These are phyloP conservation scores for Proteles cristata DNA, from an alignment of 2,113 vertebrate genomes.

Conservation along the genomic window DNA sequence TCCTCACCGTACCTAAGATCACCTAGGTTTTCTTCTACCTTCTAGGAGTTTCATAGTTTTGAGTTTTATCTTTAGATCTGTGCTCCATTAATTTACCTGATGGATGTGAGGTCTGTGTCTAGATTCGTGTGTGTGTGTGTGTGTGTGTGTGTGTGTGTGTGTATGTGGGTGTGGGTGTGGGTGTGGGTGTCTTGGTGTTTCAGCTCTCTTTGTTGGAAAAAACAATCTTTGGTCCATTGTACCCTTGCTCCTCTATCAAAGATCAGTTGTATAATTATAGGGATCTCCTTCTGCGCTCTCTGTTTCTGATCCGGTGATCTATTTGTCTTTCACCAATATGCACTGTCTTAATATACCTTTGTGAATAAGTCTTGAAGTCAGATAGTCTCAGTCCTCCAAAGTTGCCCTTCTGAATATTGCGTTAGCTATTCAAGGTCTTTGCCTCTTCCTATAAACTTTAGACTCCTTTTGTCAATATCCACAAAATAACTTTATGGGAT, in stretches of 20 bases:
- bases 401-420: neutral
- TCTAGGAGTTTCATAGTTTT: neutral
- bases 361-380: neutral
- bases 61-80: neutral
- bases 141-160: too few relatives aligned
- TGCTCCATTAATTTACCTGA: neutral
- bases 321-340: neutral
- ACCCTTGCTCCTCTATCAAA: neutral
- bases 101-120: neutral
- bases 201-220: neutral
- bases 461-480: neutral
- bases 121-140: neutral
- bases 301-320: neutral
- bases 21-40: neutral
- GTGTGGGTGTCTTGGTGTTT: neutral
- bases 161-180: too few relatives aligned
- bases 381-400: neutral
- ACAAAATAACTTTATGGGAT: neutral
- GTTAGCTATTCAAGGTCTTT: neutral
- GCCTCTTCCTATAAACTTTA: neutral
- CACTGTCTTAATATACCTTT: neutral
- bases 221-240: neutral
- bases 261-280: neutral
- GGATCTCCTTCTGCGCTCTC: neutral
- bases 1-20: neutral